A percentile compares a stretch with the other conserved stretches of the same genome.
Evolutionary conservation across 2,797 vertebrate species (phyloP).

Genomic region (Hippoglossus hippoglossus): DNA sequence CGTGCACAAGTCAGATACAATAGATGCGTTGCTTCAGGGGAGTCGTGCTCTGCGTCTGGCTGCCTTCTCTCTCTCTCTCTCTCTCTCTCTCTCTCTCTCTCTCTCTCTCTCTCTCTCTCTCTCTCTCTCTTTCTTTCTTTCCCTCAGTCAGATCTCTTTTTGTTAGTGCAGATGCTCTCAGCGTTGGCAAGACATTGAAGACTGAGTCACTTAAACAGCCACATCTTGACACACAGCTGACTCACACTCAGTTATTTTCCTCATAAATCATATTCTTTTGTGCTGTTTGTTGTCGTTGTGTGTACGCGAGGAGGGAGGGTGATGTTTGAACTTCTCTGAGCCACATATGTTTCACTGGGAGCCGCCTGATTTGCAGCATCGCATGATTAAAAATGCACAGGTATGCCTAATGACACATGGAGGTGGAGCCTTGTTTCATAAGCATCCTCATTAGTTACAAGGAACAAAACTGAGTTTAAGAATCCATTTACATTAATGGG

Average conservation of each 20-base stretch:
- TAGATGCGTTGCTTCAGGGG: slow-evolving; percentile 63
- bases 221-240: slow-evolving; percentile 69
- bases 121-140: slow-evolving; percentile 21
- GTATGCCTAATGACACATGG: slow-evolving; percentile 38
- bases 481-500: slow-evolving; percentile 56
- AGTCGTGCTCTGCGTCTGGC: slow-evolving; percentile 52
- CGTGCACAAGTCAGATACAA: slow-evolving; percentile 60
- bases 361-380: background rate
- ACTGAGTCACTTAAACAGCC: slow-evolving; percentile 73
- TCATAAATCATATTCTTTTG: slow-evolving; percentile 55
- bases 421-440: slow-evolving; percentile 31
- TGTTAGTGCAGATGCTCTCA: slow-evolving; percentile 66
- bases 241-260: slow-evolving; percentile 70
- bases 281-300: slow-evolving; percentile 39
- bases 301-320: background rate
- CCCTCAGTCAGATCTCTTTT: slow-evolving; percentile 68
- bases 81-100: slow-evolving; percentile 34
- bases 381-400: slow-evolving; percentile 28
- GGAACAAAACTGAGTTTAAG: slow-evolving; percentile 32
- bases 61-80: slow-evolving; percentile 28
- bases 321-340: slow-evolving; percentile 30
- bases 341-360: no score
- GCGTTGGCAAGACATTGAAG: slow-evolving; percentile 65
- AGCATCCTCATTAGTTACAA: slow-evolving; percentile 50
- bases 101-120: slow-evolving; percentile 34